These are phyloP conservation scores for sheep (Ovis aries) DNA, from an alignment of 2,113 vertebrate genomes.

Conservation along the genomic window DNA sequence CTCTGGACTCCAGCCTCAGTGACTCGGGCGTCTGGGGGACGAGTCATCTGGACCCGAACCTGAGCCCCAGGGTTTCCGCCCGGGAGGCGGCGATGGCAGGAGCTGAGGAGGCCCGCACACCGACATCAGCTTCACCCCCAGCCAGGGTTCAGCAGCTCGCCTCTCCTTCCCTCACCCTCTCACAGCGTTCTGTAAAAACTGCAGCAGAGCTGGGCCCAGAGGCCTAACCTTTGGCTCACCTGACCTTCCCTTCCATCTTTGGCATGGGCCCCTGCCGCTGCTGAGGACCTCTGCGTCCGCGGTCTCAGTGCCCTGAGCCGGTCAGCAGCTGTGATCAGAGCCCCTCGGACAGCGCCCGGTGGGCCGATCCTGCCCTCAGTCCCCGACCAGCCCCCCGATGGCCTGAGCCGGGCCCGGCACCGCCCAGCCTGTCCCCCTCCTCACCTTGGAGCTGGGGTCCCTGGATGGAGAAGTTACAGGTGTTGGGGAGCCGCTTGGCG, in stretches of 20 bases:
- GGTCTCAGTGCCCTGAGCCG: rapidly evolving
- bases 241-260: neutral
- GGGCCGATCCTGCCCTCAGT: neutral
- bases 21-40: rapidly evolving
- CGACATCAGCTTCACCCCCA: rapidly evolving
- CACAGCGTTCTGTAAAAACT: rapidly evolving
- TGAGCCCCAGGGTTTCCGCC: rapidly evolving
- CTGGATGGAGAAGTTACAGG: conserved; percentile 92
- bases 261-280: rapidly evolving
- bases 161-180: neutral
- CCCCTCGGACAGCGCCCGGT: rapidly evolving
- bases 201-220: neutral
- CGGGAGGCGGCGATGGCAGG: rapidly evolving
- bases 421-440: neutral
- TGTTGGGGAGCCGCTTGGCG: conserved; percentile 89
- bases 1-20: neutral
- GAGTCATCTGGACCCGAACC: rapidly evolving
- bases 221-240: rapidly evolving
- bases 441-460: conserved; percentile 90
- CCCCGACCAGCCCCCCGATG: rapidly evolving
- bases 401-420: rapidly evolving
- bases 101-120: rapidly evolving
- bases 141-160: rapidly evolving
- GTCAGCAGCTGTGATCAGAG: neutral
- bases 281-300: rapidly evolving